These are phyloP conservation scores for Huso huso DNA, from an alignment of 2,797 vertebrate genomes.

Conservation along the genomic window DNA sequence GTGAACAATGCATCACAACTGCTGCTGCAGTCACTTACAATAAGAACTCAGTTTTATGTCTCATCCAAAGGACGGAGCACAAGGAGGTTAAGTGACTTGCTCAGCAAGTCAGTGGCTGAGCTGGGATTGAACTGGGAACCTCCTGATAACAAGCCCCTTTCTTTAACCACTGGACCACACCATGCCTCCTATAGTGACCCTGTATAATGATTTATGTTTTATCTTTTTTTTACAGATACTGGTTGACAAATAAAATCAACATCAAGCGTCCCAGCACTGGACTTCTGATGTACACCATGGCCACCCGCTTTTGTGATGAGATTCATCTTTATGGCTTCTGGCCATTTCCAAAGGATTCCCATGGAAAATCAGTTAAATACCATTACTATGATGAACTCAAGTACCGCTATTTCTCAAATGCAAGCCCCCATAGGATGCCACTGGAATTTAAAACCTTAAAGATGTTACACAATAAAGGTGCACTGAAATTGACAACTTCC, in stretches of 20 bases:
- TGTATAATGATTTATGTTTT: slow-evolving; percentile 1
- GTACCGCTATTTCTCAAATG: slow-evolving; percentile 76
- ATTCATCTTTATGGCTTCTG: slow-evolving; percentile 82
- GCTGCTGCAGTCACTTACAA: too few relatives aligned
- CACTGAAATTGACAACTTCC: slow-evolving; percentile 74
- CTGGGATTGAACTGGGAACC: too few relatives aligned
- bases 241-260: slow-evolving; percentile 78
- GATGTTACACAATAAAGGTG: slow-evolving; percentile 67
- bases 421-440: slow-evolving; percentile 77
- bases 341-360: slow-evolving; percentile 76
- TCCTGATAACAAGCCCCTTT: too few relatives aligned
- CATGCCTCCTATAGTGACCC: too few relatives aligned
- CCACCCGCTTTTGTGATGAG: slow-evolving; percentile 80
- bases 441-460: slow-evolving; percentile 76
- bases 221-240: slow-evolving; percentile 60
- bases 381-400: slow-evolving; percentile 80
- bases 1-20: too few relatives aligned
- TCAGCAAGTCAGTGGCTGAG: too few relatives aligned
- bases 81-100: too few relatives aligned
- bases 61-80: too few relatives aligned
- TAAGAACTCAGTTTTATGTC: too few relatives aligned
- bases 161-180: too few relatives aligned
- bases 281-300: slow-evolving; percentile 78
- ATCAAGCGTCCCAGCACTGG: slow-evolving; percentile 83
- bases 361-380: slow-evolving; percentile 73